Percentiles rank a stretch among this genome's conserved stretches.
Conservation (phyloP, 2,888 invertebrate species). For the Drosophila monieri region DNA sequence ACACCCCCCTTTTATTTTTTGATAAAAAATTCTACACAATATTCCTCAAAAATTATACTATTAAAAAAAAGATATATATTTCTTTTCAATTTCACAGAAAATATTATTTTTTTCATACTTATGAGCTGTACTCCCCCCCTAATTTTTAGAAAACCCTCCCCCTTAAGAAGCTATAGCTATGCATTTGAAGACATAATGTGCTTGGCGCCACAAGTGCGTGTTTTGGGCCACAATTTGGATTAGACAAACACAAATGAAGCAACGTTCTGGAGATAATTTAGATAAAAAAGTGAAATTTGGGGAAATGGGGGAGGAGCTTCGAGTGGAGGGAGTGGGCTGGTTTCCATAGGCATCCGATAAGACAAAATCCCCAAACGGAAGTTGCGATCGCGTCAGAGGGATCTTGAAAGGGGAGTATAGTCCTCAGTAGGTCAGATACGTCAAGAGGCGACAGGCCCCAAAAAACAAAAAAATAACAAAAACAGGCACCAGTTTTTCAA, state of each 20-base stretch:
- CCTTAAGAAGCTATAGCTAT: neutral
- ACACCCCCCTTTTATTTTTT: too few relatives aligned
- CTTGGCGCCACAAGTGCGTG: conserved; percentile 25
- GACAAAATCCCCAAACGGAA: conserved; percentile 52
- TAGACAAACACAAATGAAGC: conserved; percentile 47
- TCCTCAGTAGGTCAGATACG: conserved; percentile 62
- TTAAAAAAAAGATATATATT: neutral
- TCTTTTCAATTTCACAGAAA: neutral
- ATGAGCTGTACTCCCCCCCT: too few relatives aligned
- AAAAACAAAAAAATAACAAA: conserved; percentile 6
- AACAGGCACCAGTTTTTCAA: conserved; percentile 24
- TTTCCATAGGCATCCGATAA: conserved; percentile 44
- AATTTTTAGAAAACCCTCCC: too few relatives aligned
- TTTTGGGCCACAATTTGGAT: conserved; percentile 58
- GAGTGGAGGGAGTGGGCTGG: neutral
- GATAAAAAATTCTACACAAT: too few relatives aligned
- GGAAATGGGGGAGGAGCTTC: neutral
- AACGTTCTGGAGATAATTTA: conserved; percentile 56
- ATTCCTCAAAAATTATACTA: neutral
- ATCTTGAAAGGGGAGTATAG: conserved; percentile 29
- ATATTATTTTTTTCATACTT: too few relatives aligned
- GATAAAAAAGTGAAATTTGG: conserved; percentile 58
- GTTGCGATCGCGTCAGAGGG: conserved; percentile 22
- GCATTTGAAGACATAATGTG: conserved; percentile 28
- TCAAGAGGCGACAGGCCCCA: conserved; percentile 36